Evolutionary conservation across 1,140 invertebrate species (phyloP).

Genomic region (Drosophila sp.): DNA sequence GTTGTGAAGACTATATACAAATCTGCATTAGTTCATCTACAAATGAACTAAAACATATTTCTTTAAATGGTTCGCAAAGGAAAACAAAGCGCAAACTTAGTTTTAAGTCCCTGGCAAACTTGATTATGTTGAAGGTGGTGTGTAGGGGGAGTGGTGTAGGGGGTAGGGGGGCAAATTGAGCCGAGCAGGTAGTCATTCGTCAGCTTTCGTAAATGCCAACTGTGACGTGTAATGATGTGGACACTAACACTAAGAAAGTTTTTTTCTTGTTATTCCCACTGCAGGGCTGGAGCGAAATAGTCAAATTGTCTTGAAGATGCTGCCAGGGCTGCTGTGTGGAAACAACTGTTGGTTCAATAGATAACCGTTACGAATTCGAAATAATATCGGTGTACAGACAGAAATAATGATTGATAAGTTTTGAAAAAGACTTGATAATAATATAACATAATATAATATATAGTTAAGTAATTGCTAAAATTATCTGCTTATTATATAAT

Average conservation of each 20-base stretch:
- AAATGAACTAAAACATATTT: neutral
- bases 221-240: slow-evolving; percentile 47
- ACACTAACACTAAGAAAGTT: slow-evolving; percentile 1
- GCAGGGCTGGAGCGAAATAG: slow-evolving; percentile 15
- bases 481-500: too few relatives aligned
- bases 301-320: neutral
- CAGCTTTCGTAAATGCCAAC: slow-evolving; percentile 33
- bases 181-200: slow-evolving; percentile 15
- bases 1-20: too few relatives aligned
- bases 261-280: neutral
- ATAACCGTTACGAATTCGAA: neutral
- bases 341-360: slow-evolving; percentile 1
- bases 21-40: too few relatives aligned
- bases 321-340: neutral
- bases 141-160: slow-evolving; percentile 2
- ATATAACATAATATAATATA: too few relatives aligned
- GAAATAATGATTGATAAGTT: too few relatives aligned
- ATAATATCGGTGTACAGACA: neutral
- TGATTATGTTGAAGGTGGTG: slow-evolving; percentile 46
- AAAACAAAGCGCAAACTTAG: slow-evolving; percentile 37
- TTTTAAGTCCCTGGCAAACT: slow-evolving; percentile 53
- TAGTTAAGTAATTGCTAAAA: too few relatives aligned
- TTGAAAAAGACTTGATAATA: too few relatives aligned
- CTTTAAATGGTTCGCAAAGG: neutral
- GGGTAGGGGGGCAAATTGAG: neutral